Evolutionary conservation across 2,888 invertebrate genomes (phyloP), one percentile per base, ranked within the genome.

Genomic region (Nephrotoma appendiculata): DNA sequence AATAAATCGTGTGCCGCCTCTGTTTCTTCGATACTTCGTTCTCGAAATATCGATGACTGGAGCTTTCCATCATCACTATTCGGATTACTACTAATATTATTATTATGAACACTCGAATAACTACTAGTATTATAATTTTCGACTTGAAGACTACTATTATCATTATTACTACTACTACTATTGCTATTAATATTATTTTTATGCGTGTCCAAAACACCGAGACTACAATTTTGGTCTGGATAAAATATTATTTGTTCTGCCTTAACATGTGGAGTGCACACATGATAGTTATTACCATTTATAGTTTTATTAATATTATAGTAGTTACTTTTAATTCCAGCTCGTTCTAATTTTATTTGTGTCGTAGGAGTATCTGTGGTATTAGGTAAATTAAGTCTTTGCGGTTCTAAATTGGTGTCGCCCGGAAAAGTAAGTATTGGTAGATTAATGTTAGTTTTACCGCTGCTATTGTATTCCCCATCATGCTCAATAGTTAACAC

Each of bases 1-100:
- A 96, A 92, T 88, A 95, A 92, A 90, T 96, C 97, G 90, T 96
- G 97, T 0, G 97, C 97, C 45, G 97, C 97, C 92, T 97, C 97
- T 9, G 96, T 97, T 91, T 97, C 97, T 89, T 96, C 97, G 42
- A 95, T 94, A 89, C 95, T 94, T 86, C 95, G 93, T 89, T 93
- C 93, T n/a, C 92, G 92, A 87, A 90, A 91, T 6, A 89, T 48
- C 15, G 88, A 45, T 71, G 45, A 52, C 9, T 71, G 71, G 31
- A 9, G 71, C 11, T 71, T 71, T 86, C 41, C 4, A 57, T 52
- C 41, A 19, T 44, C 48, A 5, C 41, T 45, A 41, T 19, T 86
- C 11, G 19, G 48, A n/a, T 44, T 86, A 41, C 45, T 86, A 15
- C 48, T 86, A 86, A 41, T 84, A 86, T 86, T 84, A 83, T 41